Evolutionary conservation across 2,888 invertebrate genomes (phyloP).

Genomic region (Mamestra brassicae): DNA sequence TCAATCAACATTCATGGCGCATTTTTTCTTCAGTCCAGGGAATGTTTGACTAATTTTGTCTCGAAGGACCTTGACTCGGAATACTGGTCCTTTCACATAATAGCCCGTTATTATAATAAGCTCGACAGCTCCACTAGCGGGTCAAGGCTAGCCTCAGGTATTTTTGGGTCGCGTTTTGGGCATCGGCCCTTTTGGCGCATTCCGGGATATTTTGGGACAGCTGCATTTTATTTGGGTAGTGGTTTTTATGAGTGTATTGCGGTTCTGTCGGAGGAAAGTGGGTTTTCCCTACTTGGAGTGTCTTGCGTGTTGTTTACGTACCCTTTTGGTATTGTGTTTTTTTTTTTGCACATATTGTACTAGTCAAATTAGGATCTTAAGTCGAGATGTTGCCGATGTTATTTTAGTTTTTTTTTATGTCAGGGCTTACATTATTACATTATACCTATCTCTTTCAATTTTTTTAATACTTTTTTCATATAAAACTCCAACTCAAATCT

Average conservation of each 20-base stretch:
- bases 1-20: slow-evolving; percentile 66
- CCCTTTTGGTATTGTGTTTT: background rate
- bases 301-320: background rate
- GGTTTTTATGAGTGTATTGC: slow-evolving; percentile 13
- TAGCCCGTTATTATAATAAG: slow-evolving; percentile 69
- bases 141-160: slow-evolving; percentile 76
- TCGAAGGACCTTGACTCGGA: slow-evolving; percentile 68
- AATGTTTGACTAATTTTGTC: slow-evolving; percentile 72
- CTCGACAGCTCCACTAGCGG: slow-evolving; percentile 60
- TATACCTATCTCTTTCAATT: too few species aligned
- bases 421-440: too few species aligned
- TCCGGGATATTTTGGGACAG: slow-evolving; percentile 38
- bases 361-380: too few species aligned
- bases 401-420: too few species aligned
- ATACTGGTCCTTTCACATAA: slow-evolving; percentile 69
- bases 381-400: too few species aligned
- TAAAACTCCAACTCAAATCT: background rate
- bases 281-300: background rate
- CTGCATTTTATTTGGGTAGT: slow-evolving; percentile 46
- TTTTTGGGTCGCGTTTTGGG: slow-evolving; percentile 61
- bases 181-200: slow-evolving; percentile 47
- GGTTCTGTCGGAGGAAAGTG: slow-evolving; percentile 22
- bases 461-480: background rate
- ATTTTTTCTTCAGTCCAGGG: slow-evolving; percentile 44
- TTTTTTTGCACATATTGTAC: background rate